These are phyloP conservation scores for Nesidiocoris tenuis DNA, from an alignment of 2,888 invertebrate species.

Conservation along the genomic window DNA sequence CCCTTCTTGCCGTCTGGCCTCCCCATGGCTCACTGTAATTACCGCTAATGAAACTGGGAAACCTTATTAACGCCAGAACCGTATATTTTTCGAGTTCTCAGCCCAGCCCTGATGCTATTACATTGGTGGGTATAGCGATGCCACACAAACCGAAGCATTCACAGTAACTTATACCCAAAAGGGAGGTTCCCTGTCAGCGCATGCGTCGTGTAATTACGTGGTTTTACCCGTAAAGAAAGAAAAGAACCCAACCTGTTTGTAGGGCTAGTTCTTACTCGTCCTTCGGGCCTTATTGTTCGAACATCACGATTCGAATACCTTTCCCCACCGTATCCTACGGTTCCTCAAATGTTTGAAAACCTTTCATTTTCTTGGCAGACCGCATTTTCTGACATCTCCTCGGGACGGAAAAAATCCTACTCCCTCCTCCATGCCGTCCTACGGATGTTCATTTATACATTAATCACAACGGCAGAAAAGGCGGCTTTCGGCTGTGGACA, in stretches of 20 bases:
- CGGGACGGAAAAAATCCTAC: background rate
- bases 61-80: constrained; percentile 26
- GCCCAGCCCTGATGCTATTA: background rate
- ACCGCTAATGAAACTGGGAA: constrained; percentile 31
- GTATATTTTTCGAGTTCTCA: background rate
- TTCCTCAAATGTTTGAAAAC: constrained; percentile 6
- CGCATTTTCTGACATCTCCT: constrained; percentile 5
- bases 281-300: constrained; percentile 10
- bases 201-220: constrained; percentile 37
- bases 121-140: background rate
- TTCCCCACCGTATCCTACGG: background rate
- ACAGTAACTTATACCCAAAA: background rate
- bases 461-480: constrained; percentile 8
- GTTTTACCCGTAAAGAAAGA: constrained; percentile 31
- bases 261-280: background rate
- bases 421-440: background rate
- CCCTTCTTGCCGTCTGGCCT: background rate
- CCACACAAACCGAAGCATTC: background rate
- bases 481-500: background rate
- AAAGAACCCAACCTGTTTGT: background rate
- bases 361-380: constrained; percentile 17
- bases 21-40: constrained; percentile 28
- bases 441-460: constrained; percentile 8
- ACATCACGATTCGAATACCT: constrained; percentile 15
- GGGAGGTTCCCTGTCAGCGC: constrained; percentile 30